These are phyloP conservation scores for Rhimphoctona megacephalus DNA, from an alignment of 2,888 invertebrate genomes.

Conservation along the genomic window DNA sequence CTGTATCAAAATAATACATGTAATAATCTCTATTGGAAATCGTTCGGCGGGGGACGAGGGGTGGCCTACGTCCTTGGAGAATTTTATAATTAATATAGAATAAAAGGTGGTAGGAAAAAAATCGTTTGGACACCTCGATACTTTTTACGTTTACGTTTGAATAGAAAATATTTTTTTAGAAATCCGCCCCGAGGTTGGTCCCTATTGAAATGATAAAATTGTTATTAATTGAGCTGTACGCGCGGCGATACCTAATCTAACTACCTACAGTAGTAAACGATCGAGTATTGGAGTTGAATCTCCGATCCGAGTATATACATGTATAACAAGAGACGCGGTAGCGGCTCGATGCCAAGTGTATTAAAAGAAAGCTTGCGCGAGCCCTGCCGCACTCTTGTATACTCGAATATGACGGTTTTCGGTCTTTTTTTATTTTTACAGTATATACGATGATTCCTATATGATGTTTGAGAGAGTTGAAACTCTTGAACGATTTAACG, in stretches of 20 bases:
- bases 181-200: background rate
- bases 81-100: background rate
- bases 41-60: too few species aligned
- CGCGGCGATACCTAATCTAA: background rate
- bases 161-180: slow-evolving; percentile 1
- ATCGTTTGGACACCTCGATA: background rate
- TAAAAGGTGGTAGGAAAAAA: background rate
- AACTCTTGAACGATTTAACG: background rate
- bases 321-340: too few species aligned
- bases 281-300: background rate
- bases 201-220: slow-evolving; percentile 8
- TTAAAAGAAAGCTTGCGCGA: too few species aligned
- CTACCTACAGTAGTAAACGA: background rate
- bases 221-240: background rate
- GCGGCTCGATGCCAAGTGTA: too few species aligned
- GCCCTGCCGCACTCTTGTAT: too few species aligned
- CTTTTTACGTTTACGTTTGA: background rate
- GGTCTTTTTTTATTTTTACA: too few species aligned
- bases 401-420: too few species aligned
- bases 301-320: background rate
- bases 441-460: slow-evolving; percentile 12
- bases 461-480: background rate
- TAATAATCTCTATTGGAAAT: background rate
- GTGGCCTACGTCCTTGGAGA: too few species aligned
- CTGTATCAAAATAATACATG: slow-evolving; percentile 63